Conservation (phyloP, 2,113 vertebrate species). For the Aphelocoma coerulescens region DNA sequence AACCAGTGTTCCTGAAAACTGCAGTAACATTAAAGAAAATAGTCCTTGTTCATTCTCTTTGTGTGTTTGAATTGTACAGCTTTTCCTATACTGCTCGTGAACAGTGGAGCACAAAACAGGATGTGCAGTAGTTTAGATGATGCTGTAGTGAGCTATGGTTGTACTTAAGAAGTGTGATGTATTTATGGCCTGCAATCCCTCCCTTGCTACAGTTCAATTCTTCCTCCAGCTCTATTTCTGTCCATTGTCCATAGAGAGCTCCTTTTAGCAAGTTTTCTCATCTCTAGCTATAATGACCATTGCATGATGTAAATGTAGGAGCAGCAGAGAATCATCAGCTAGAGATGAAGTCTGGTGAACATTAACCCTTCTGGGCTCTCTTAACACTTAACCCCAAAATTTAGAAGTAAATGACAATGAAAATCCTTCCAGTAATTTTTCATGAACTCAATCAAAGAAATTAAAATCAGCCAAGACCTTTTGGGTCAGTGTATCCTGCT, state of each 20-base stretch:
- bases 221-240: constrained; percentile 14
- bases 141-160: neutral
- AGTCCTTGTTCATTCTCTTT: neutral
- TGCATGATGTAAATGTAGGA: constrained; percentile 7
- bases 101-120: neutral
- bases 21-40: neutral
- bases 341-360: neutral
- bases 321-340: neutral
- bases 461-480: neutral
- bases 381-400: neutral
- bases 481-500: neutral
- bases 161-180: neutral
- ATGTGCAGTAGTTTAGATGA: neutral
- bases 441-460: neutral
- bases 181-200: constrained; percentile 23
- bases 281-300: constrained; percentile 6
- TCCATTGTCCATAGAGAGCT: neutral
- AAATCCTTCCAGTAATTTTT: neutral
- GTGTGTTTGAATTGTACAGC: neutral
- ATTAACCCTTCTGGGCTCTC: constrained; percentile 32
- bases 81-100: neutral
- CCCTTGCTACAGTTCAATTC: neutral
- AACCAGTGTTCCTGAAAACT: constrained; percentile 10
- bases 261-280: constrained; percentile 30
- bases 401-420: neutral